These are phyloP conservation scores for Panagrolaimus sp. DNA, from an alignment of 1,140 invertebrate species.

Conservation along the genomic window DNA sequence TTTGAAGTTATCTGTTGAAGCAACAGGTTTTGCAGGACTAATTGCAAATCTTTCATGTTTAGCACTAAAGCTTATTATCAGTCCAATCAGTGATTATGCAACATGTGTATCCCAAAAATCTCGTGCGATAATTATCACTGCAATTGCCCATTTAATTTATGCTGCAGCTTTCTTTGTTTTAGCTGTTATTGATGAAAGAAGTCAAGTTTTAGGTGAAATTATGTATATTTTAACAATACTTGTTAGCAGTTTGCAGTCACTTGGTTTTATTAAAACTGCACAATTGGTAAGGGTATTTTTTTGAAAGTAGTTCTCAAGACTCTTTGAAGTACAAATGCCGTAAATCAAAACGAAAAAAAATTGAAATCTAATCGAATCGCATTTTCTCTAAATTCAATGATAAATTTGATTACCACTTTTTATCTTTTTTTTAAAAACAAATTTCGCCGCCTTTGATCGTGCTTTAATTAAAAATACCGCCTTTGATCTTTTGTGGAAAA, in stretches of 20 bases:
- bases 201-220: conserved; percentile 30
- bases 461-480: too few species aligned
- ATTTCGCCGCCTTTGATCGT: too few species aligned
- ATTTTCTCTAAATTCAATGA: too few species aligned
- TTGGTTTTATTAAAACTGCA: conserved; percentile 29
- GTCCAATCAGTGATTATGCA: conserved; percentile 37
- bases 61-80: conserved; percentile 37
- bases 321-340: too few species aligned
- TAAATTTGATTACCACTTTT: too few species aligned
- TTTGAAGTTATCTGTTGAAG: conserved; percentile 33
- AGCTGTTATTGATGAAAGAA: conserved; percentile 38
- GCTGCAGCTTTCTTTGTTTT: conserved; percentile 43
- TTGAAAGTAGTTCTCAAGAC: too few species aligned
- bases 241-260: conserved; percentile 40
- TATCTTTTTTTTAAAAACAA: too few species aligned
- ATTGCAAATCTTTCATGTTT: conserved; percentile 32
- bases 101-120: conserved; percentile 21
- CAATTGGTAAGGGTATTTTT: conserved; percentile 46
- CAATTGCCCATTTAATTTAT: conserved; percentile 44
- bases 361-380: too few species aligned
- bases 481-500: too few species aligned
- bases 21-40: conserved; percentile 43
- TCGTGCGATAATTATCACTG: conserved; percentile 28
- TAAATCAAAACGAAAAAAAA: too few species aligned
- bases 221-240: conserved; percentile 38